These are phyloP conservation scores for Branchinecta sandiegonensis DNA, from an alignment of 2,888 invertebrate genomes.

Conservation along the genomic window DNA sequence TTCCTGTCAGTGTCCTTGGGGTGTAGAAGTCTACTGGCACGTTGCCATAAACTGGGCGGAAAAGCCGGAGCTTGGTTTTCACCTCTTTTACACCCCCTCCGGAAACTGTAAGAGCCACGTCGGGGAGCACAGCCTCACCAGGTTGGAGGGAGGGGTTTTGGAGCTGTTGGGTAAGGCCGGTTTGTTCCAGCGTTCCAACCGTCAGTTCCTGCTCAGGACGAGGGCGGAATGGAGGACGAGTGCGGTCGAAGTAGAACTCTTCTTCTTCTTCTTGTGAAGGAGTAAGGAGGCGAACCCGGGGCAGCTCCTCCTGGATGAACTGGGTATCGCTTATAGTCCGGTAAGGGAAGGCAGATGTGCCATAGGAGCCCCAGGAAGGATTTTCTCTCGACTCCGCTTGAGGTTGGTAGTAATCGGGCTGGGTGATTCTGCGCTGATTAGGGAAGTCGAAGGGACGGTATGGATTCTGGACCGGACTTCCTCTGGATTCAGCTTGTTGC, in stretches of 20 bases:
- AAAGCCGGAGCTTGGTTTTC: not conserved
- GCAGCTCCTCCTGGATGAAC: too few species aligned
- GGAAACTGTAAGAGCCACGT: not conserved
- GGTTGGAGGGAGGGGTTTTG: not conserved
- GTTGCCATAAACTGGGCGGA: not conserved
- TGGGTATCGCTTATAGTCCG: too few species aligned
- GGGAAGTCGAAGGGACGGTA: too few species aligned
- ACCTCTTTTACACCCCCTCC: not conserved
- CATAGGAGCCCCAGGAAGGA: too few species aligned
- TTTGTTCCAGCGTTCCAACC: not conserved
- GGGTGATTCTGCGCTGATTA: too few species aligned
- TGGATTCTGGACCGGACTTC: too few species aligned
- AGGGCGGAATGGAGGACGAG: not conserved
- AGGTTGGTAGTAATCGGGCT: too few species aligned
- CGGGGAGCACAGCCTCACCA: not conserved
- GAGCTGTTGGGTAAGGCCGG: not conserved
- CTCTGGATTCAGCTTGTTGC: too few species aligned
- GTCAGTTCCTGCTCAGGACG: not conserved
- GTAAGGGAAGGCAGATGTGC: too few species aligned
- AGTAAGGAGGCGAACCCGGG: not conserved
- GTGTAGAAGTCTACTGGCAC: not conserved
- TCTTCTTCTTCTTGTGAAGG: not conserved
- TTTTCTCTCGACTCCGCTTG: too few species aligned
- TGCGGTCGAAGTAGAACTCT: not conserved
- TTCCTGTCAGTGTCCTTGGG: not conserved